Evolutionary conservation across 2,888 invertebrate species (phyloP).

Genomic region (Hecatera dysodea): DNA sequence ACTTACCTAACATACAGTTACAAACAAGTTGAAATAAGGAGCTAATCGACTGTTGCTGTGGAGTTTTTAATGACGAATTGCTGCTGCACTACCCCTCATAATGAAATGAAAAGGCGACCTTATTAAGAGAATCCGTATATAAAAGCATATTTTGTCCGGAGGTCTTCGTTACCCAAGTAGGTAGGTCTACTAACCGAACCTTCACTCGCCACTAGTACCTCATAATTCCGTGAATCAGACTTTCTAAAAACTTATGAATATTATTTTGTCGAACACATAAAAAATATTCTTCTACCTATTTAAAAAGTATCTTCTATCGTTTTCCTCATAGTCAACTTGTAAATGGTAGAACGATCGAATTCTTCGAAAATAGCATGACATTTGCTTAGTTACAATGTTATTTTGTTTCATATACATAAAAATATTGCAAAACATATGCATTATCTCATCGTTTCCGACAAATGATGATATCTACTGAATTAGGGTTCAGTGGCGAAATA

Average conservation of each 20-base stretch:
- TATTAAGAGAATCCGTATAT: background rate
- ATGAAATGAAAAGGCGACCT: background rate
- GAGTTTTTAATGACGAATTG: background rate
- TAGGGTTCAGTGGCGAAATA: conserved; percentile 64
- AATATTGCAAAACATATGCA: conserved; percentile 72
- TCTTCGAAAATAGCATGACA: conserved; percentile 23
- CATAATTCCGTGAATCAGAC: conserved; percentile 17
- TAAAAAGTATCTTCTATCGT: conserved; percentile 3
- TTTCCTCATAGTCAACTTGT: conserved; percentile 18
- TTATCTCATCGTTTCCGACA: conserved; percentile 77
- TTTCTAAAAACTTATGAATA: conserved; percentile 18
- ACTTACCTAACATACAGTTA: background rate
- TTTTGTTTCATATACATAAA: conserved; percentile 35
- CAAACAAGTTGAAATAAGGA: background rate
- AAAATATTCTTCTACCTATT: background rate
- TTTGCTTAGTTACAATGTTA: background rate
- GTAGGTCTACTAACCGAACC: background rate
- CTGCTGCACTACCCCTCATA: background rate
- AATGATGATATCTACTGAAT: conserved; percentile 73
- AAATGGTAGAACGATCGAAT: background rate
- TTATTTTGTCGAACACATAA: conserved; percentile 6
- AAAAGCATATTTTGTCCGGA: background rate
- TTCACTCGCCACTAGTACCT: background rate
- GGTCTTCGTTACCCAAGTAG: background rate
- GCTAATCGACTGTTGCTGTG: background rate